These are phyloP conservation scores for Dinocampus coccinellae DNA, from an alignment of 2,888 invertebrate species.

Conservation along the genomic window DNA sequence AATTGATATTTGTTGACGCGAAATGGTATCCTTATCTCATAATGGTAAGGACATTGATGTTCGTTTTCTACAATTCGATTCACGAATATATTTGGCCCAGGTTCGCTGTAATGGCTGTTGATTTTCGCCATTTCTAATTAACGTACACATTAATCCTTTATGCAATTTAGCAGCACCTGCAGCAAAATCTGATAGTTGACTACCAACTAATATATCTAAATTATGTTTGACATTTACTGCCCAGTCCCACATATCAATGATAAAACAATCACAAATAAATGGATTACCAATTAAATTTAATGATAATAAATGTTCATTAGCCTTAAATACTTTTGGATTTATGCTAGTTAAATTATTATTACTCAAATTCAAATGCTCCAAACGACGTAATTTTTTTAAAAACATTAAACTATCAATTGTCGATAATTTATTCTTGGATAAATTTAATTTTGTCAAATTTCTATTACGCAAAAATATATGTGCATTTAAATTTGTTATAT, in stretches of 20 bases:
- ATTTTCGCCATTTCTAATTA: neutral
- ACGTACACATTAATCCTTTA: slow-evolving; percentile 75
- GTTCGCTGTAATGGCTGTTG: slow-evolving; percentile 68
- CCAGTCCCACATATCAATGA: slow-evolving; percentile 82
- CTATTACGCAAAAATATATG: slow-evolving; percentile 75
- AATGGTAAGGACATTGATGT: slow-evolving; percentile 28
- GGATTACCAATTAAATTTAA: slow-evolving; percentile 79
- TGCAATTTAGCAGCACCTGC: slow-evolving; percentile 77
- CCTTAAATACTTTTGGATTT: slow-evolving; percentile 72
- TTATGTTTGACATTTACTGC: slow-evolving; percentile 77
- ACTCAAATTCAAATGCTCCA: slow-evolving; percentile 76
- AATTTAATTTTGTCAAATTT: slow-evolving; percentile 75
- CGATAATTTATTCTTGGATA: slow-evolving; percentile 74
- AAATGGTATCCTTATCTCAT: slow-evolving; percentile 55
- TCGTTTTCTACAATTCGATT: slow-evolving; percentile 74
- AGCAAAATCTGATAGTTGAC: slow-evolving; percentile 76
- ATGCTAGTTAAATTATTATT: slow-evolving; percentile 76
- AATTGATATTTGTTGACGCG: slow-evolving; percentile 42
- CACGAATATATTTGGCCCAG: slow-evolving; percentile 80
- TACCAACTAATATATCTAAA: slow-evolving; percentile 76
- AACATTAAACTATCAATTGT: slow-evolving; percentile 72
- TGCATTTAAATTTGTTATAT: slow-evolving; percentile 73
- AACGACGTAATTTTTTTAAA: slow-evolving; percentile 71
- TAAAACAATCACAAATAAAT: slow-evolving; percentile 78
- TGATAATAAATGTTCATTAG: slow-evolving; percentile 74